Base-by-base conservation (phyloP, 37 sponge, comb jelly and placozoan genomes). In the Agelas oroides region DNA sequence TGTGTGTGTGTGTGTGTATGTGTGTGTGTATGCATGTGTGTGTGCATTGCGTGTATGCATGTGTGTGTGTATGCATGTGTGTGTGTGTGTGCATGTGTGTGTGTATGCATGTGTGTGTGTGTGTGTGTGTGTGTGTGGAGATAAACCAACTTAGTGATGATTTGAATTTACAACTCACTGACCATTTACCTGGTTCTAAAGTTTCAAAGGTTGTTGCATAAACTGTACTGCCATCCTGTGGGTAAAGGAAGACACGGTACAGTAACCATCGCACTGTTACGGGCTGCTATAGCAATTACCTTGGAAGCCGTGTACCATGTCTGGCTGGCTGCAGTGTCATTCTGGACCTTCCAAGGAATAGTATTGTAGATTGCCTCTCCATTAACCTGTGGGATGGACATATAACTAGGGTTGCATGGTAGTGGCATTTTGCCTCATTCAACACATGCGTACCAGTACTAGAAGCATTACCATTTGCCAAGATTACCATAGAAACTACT, bases 331-430 rank as follows among this genome's bases (percentile, higher is more conserved):
- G 63, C 61, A 35, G 91, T 90, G 76, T 93, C 94, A 80, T 79
- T 84, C 70, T 93, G 94, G 20, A 81, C 74, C 58, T 39, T 85
- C 87, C 89, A 93, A 19, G 94, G 94, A 14, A 85, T 41, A 28
- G 74, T 73, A 20, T 71, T 39, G 61, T 90, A 93, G 31, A 93
- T 93, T 24, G 91, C 94, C 58, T 93, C 94, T 62, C 94, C 91
- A 76, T 90, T 93, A 24, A 93, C 65, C 91, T 91, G 37, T 16
- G 70, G 21, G 0, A 53, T 21, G 31, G n/a, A 65, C 23, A 13
- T 23, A 15, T 12, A 24, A 15, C 21, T 65, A 23, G 15, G 27
- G 23, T 24, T 24, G 23, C 13, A 16, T 23, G 65, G 20, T 12
- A 65, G 23, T 65, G 25, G 27, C 21, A 20, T 65, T 16, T 13